Evolutionary conservation across 2,113 vertebrate genomes (phyloP), one percentile per base, ranked within the genome.

Genomic region (Ochotona curzoniae): DNA sequence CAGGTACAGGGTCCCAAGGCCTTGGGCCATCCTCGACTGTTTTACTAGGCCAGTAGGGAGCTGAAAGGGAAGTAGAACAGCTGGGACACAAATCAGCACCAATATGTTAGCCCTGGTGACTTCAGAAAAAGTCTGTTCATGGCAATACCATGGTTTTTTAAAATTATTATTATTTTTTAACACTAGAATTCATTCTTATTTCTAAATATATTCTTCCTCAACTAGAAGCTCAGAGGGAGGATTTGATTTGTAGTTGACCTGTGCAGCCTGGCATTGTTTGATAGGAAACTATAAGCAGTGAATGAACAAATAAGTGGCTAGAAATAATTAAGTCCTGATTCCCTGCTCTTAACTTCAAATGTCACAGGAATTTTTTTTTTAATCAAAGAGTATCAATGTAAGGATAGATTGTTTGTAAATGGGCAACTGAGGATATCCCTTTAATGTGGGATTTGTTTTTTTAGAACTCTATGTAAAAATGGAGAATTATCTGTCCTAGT

Each of bases 271-370:
- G 21, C 28, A 87, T 71, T 83, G 54, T 89, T 83, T 71, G 87
- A 84, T 0, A 38, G 61, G 4, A 87, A 82, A 74, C 17, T 79
- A n/a, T n/a, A 89, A 63, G 44, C 57, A 69, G 70, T 9, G 18
- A 87, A 20, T 73, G 32, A 89, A 35, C 57, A 23, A 54, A 84
- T 84, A 93, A 93, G 89, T 95, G 49, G 74, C 6, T 73, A 91
- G 87, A 94, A 73, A 91, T 44, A 93, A 14, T 83, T 35, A 74
- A 79, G 81, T 85, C 15, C 28, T 64, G 18, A 70, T 93, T 97
- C 63, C 80, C 91, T 90, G 57, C 63, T 86, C 44, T 93, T 78
- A 89, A 35, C 61, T 84, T 23, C 64, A 81, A 51, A 82, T 79
- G 66, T 64, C 57, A 83, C 35, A 71, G 81, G 78, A 86, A 64